These are phyloP conservation scores for Clarias fuscus DNA, from an alignment of 2,797 vertebrate genomes.

Conservation along the genomic window DNA sequence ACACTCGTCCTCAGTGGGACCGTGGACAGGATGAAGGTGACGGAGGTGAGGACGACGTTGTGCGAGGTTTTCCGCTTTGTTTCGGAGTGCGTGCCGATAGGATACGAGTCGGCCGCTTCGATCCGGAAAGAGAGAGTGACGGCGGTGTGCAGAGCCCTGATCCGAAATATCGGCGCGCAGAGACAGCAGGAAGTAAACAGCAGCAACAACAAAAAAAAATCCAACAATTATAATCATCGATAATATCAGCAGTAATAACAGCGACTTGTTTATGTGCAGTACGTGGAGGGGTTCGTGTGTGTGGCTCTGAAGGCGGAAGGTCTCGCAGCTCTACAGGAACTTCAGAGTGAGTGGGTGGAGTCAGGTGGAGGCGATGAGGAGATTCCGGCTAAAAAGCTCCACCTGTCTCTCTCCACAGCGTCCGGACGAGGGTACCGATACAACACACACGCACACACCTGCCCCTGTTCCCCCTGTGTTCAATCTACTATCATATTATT, in stretches of 20 bases:
- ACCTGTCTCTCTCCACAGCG: constrained; percentile 70
- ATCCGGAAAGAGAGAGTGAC: constrained; percentile 77
- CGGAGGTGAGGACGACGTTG: constrained; percentile 78
- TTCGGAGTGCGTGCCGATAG: constrained; percentile 79
- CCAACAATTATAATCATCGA: background rate
- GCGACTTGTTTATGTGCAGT: constrained; percentile 68
- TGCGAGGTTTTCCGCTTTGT: constrained; percentile 85
- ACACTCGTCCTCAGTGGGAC: constrained; percentile 73
- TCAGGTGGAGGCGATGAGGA: constrained; percentile 69
- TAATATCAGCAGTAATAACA: background rate
- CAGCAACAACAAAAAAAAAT: background rate
- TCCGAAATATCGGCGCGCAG: constrained; percentile 78
- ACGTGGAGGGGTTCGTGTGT: constrained; percentile 82
- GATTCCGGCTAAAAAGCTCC: constrained; percentile 77
- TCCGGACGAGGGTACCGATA: constrained; percentile 21
- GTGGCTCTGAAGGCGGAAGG: constrained; percentile 79
- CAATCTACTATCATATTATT: background rate
- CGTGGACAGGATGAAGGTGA: constrained; percentile 68
- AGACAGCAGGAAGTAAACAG: constrained; percentile 67
- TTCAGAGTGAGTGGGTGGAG: constrained; percentile 63
- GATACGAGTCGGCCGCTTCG: constrained; percentile 79
- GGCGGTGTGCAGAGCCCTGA: constrained; percentile 79
- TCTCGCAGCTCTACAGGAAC: constrained; percentile 67
- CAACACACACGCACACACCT: background rate
- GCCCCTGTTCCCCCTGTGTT: background rate